A percentile compares a stretch with the other conserved stretches of the same genome.
Evolutionary conservation across 2,797 vertebrate genomes (phyloP).

Genomic region (Helostoma temminkii): DNA sequence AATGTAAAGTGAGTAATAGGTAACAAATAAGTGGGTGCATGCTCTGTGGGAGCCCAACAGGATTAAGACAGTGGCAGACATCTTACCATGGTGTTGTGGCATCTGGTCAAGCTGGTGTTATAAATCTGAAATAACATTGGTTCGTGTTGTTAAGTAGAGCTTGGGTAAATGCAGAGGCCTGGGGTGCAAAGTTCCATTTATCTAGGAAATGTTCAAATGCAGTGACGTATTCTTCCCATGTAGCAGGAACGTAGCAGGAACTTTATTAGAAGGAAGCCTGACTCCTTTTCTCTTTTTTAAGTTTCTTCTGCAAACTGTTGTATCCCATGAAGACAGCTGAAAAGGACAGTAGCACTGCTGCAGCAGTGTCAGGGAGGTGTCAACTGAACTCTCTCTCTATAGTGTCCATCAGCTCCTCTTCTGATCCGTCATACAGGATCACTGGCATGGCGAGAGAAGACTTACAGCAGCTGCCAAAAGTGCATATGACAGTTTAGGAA

Average conservation of each 20-base stretch:
- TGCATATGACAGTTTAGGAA: slow-evolving; percentile 59
- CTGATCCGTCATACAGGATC: slow-evolving; percentile 82
- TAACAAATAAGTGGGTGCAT: slow-evolving; percentile 38
- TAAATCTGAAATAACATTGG: slow-evolving; percentile 37
- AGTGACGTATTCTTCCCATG: slow-evolving; percentile 19
- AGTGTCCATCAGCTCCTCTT: slow-evolving; percentile 87
- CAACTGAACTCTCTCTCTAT: slow-evolving; percentile 85
- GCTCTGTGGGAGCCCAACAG: slow-evolving; percentile 34
- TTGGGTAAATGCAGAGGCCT: slow-evolving; percentile 15
- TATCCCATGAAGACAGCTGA: not conserved
- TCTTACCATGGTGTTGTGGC: slow-evolving; percentile 28
- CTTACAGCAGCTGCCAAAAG: slow-evolving; percentile 53
- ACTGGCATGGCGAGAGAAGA: slow-evolving; percentile 67
- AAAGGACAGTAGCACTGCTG: slow-evolving; percentile 1
- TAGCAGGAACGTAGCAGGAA: slow-evolving; percentile 30
- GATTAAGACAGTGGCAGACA: slow-evolving; percentile 40
- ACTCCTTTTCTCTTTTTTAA: not conserved
- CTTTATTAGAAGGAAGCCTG: slow-evolving; percentile 49
- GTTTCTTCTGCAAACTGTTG: not conserved
- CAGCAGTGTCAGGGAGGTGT: slow-evolving; percentile 43
- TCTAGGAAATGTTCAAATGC: slow-evolving; percentile 20
- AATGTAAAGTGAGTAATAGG: slow-evolving; percentile 40
- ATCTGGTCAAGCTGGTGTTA: slow-evolving; percentile 30
- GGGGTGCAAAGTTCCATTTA: not conserved
- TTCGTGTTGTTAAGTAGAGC: slow-evolving; percentile 59